Percentiles rank a stretch among this genome's conserved stretches.
phyloP scores from a whole-genome alignment of 1,140 invertebrate species.

The Hylaeus anthracinus region DNA sequence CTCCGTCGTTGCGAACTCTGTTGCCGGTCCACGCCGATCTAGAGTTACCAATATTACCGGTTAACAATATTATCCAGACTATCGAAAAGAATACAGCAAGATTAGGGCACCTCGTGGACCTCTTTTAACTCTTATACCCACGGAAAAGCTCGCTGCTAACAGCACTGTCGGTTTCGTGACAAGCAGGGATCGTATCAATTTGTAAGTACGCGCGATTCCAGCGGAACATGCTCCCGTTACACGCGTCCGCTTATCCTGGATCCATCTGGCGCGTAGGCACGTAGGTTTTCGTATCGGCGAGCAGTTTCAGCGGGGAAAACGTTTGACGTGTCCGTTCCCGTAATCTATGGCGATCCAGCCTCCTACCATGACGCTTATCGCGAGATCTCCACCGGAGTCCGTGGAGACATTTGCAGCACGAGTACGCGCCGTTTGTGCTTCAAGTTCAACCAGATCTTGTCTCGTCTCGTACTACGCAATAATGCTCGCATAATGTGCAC shows the following conservation, averaged over 20 bases:
- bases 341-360: conserved; percentile 25
- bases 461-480: conserved; percentile 27
- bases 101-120: too few relatives aligned
- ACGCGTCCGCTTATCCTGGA: conserved; percentile 12
- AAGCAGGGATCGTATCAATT: conserved; percentile 9
- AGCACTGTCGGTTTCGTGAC: not conserved
- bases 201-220: conserved; percentile 21
- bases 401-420: not conserved
- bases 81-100: too few relatives aligned
- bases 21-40: too few relatives aligned
- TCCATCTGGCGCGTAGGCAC: conserved; percentile 15
- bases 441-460: conserved; percentile 42
- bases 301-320: conserved; percentile 13
- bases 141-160: too few relatives aligned
- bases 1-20: too few relatives aligned
- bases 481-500: conserved; percentile 27
- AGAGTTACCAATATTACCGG: too few relatives aligned
- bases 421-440: conserved; percentile 2
- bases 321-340: conserved; percentile 21
- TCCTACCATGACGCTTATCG: conserved; percentile 14
- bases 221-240: conserved; percentile 23
- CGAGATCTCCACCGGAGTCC: not conserved
- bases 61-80: too few relatives aligned
- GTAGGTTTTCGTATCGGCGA: conserved; percentile 7
- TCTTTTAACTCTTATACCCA: not conserved